These are phyloP conservation scores for Tolmerus cingulatus DNA, from an alignment of 2,888 invertebrate species.

Conservation along the genomic window DNA sequence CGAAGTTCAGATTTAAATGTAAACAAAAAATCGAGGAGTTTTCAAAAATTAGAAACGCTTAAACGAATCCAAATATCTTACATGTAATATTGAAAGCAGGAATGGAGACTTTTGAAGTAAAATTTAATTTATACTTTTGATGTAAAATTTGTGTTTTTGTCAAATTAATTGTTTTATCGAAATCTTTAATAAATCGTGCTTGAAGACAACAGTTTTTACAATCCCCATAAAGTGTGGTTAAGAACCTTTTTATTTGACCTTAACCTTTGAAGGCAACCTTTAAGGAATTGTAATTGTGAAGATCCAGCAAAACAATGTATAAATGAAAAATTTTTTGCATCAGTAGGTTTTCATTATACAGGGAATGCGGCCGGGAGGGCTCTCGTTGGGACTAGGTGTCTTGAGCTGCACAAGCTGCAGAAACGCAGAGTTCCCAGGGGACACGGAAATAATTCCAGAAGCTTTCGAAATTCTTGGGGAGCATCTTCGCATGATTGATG, in stretches of 20 bases:
- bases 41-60: too few species aligned
- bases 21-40: too few species aligned
- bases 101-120: too few species aligned
- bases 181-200: too few species aligned
- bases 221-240: background rate
- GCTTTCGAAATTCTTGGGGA: background rate
- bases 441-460: background rate
- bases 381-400: background rate
- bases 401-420: background rate
- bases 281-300: background rate
- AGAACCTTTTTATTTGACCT: background rate
- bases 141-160: too few species aligned
- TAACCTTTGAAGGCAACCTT: background rate
- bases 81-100: too few species aligned
- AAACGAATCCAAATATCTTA: too few species aligned
- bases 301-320: background rate
- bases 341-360: background rate
- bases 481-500: background rate
- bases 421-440: background rate
- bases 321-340: background rate
- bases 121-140: too few species aligned
- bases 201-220: background rate
- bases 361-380: background rate
- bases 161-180: too few species aligned
- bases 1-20: too few species aligned